phyloP scores from a whole-genome alignment of 2,113 vertebrate genomes.

The Theristicus caerulescens region DNA sequence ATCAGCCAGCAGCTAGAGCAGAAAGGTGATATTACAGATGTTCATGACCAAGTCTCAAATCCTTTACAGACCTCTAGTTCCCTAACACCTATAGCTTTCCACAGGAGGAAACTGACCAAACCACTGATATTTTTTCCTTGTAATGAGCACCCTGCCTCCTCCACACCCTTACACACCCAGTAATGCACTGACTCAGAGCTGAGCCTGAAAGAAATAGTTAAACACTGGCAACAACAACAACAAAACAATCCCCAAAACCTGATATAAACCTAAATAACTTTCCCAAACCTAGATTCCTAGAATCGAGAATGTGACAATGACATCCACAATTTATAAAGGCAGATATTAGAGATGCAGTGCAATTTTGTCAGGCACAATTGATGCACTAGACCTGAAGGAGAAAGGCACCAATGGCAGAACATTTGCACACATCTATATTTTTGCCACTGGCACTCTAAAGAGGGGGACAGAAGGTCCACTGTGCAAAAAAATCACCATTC shows the following conservation, averaged over 20 bases:
- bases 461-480: neutral
- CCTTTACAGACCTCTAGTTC: neutral
- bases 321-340: neutral
- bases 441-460: neutral
- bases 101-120: neutral
- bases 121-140: neutral
- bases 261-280: neutral
- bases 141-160: neutral
- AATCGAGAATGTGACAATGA: neutral
- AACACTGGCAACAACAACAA: neutral
- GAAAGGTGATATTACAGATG: neutral
- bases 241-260: neutral
- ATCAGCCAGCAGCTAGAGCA: neutral
- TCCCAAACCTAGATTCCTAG: neutral
- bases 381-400: constrained; percentile 4
- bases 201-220: neutral
- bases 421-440: constrained; percentile 2
- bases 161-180: neutral
- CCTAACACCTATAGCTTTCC: neutral
- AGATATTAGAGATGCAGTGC: neutral
- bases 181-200: neutral
- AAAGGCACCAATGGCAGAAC: neutral
- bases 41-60: neutral
- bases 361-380: neutral
- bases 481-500: neutral